phyloP scores from a whole-genome alignment of 2,113 vertebrate species.

The Pycnonotus jocosus region DNA sequence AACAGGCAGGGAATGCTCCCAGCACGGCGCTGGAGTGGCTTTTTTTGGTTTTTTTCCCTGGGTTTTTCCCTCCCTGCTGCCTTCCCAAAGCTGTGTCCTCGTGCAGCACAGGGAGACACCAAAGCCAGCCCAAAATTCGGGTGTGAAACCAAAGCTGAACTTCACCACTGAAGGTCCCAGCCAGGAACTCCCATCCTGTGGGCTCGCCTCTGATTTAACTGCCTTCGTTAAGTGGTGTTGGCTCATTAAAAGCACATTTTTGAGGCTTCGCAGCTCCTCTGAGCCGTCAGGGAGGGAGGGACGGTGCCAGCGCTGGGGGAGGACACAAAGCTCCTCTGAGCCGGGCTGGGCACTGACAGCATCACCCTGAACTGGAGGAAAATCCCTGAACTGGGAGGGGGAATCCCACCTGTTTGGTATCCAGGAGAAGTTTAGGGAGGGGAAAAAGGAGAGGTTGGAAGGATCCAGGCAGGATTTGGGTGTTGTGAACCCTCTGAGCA shows the following conservation, averaged over 20 bases:
- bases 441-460: neutral
- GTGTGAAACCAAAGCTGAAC: neutral
- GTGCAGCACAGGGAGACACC: neutral
- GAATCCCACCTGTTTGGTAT: neutral
- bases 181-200: rapidly evolving
- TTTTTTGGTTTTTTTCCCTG: neutral
- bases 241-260: conserved; percentile 42
- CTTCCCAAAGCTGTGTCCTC: rapidly evolving
- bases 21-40: neutral
- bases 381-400: neutral
- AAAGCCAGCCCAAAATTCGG: neutral
- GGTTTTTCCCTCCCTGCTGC: neutral
- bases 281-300: neutral
- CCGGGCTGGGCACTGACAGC: rapidly evolving
- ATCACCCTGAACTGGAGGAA: rapidly evolving
- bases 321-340: rapidly evolving
- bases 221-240: neutral
- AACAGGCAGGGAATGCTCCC: neutral
- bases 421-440: rapidly evolving
- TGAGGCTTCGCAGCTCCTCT: conserved; percentile 36
- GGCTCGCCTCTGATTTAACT: too few relatives aligned
- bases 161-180: rapidly evolving
- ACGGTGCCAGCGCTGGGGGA: neutral
- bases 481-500: neutral
- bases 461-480: neutral